Conservation (phyloP, 2,797 vertebrate species). For the Aplochiton taeniatus region DNA sequence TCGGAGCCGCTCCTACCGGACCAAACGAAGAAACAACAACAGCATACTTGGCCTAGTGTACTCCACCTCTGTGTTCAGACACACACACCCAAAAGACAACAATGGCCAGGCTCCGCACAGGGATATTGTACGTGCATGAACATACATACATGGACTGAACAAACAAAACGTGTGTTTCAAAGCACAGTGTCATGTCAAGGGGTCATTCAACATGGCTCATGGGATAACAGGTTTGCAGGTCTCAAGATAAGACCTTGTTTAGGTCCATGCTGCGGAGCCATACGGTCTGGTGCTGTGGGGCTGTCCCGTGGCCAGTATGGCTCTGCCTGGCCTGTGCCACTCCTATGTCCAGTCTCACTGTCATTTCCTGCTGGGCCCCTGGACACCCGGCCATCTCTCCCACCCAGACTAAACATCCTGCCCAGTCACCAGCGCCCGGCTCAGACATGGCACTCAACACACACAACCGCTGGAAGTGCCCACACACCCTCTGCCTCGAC, state of each 20-base stretch:
- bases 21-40: conserved; percentile 23
- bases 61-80: neutral
- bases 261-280: neutral
- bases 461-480: conserved; percentile 18
- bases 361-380: conserved; percentile 58
- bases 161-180: conserved; percentile 15
- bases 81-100: conserved; percentile 14
- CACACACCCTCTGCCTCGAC: conserved; percentile 4
- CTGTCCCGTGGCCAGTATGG: neutral
- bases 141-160: neutral
- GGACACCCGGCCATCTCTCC: conserved; percentile 48
- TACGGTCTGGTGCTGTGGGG: neutral
- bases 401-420: conserved; percentile 79
- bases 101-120: conserved; percentile 9
- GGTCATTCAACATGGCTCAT: too few relatives aligned
- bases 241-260: neutral
- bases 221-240: too few relatives aligned
- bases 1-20: conserved; percentile 10
- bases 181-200: neutral
- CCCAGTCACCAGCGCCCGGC: conserved; percentile 37
- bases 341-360: conserved; percentile 23
- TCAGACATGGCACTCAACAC: conserved; percentile 35
- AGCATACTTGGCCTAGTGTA: neutral
- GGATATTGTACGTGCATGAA: conserved; percentile 29
- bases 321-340: conserved; percentile 17